phyloP scores from a whole-genome alignment of 1,140 invertebrate species.

The Argopecten irradians region DNA sequence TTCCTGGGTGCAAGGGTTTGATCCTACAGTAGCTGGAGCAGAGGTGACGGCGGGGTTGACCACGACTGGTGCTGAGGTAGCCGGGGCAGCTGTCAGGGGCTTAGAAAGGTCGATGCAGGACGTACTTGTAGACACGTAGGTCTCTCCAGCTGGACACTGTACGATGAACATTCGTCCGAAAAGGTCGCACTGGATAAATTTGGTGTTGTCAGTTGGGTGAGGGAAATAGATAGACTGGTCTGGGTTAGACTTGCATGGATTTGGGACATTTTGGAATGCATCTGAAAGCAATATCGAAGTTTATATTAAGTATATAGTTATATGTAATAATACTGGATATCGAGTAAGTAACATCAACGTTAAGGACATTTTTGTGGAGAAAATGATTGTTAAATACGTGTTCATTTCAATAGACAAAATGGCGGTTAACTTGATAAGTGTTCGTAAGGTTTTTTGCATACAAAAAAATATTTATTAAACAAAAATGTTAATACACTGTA shows the following conservation, averaged over 20 bases:
- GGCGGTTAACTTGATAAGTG: no score
- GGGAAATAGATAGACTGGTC: slow-evolving; percentile 50
- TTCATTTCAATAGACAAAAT: no score
- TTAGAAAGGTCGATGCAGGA: slow-evolving; percentile 41
- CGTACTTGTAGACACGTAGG: slow-evolving; percentile 33
- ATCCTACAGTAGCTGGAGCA: background rate
- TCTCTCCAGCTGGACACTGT: slow-evolving; percentile 56
- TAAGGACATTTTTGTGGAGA: no score
- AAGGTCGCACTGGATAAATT: slow-evolving; percentile 64
- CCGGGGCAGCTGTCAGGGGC: background rate
- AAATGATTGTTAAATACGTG: no score
- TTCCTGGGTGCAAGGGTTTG: slow-evolving; percentile 51
- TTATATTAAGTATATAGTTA: no score
- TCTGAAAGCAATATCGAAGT: slow-evolving; percentile 39
- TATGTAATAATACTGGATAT: no score
- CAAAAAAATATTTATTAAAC: no score
- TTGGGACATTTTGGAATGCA: slow-evolving; percentile 56
- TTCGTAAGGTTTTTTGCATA: no score
- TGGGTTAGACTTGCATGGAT: slow-evolving; percentile 53
- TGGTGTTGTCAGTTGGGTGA: slow-evolving; percentile 58
- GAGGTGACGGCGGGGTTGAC: background rate
- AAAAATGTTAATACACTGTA: no score
- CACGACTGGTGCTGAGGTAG: background rate
- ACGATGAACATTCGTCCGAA: slow-evolving; percentile 63
- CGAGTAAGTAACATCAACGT: no score